Evolutionary conservation across 2,113 vertebrate genomes (phyloP).

Genomic region (Megaleporinus macrocephalus): DNA sequence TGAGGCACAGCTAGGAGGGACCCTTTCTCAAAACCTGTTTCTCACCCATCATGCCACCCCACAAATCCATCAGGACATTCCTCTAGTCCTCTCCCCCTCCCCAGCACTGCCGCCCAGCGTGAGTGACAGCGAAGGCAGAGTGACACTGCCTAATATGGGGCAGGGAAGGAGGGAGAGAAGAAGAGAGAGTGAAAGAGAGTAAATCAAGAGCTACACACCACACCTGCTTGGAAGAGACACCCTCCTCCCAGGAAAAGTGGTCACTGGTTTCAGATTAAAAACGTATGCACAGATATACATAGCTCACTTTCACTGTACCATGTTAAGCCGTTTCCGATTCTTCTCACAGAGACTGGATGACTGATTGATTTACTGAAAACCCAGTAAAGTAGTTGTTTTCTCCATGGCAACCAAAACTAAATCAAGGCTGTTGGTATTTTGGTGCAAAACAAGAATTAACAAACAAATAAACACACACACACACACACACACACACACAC

Average conservation of each 20-base stretch:
- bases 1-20: slow-evolving; percentile 7
- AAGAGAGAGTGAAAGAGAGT: not conserved
- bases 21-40: slow-evolving; percentile 47
- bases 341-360: no score
- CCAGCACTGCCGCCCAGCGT: not conserved
- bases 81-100: slow-evolving; percentile 9
- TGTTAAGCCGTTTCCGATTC: no score
- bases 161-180: slow-evolving; percentile 18
- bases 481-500: no score
- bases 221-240: slow-evolving; percentile 56
- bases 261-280: slow-evolving; percentile 14
- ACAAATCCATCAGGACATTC: slow-evolving; percentile 57
- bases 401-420: no score
- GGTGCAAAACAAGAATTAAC: no score
- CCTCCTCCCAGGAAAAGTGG: slow-evolving; percentile 14
- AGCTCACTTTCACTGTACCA: not conserved
- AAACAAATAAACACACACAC: no score
- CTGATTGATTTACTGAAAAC: no score
- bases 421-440: no score
- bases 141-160: slow-evolving; percentile 71
- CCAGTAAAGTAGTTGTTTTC: no score
- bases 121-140: slow-evolving; percentile 44
- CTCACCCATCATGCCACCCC: slow-evolving; percentile 54
- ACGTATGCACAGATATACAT: not conserved
- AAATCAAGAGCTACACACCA: not conserved